Conservation (phyloP, 2,113 vertebrate species). For the Pipra filicauda region DNA sequence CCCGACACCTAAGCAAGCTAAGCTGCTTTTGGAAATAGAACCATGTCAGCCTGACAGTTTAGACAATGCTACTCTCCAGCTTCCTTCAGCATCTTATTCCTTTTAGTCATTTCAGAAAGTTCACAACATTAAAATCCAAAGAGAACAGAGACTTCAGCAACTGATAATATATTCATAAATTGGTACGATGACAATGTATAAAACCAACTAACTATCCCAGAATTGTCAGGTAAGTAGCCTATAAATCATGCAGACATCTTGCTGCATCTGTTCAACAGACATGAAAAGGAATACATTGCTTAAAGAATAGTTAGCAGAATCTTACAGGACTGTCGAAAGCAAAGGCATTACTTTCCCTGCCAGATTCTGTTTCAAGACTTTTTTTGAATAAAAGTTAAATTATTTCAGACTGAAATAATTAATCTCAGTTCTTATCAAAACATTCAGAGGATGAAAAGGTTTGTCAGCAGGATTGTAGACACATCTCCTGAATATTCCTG, state of each 20-base stretch:
- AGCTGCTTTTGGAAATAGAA: conserved; percentile 12
- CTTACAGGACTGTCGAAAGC: neutral
- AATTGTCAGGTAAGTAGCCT: neutral
- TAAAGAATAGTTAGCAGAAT: conserved; percentile 13
- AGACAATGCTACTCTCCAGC: neutral
- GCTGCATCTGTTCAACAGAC: conserved; percentile 25
- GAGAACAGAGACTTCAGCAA: conserved; percentile 27
- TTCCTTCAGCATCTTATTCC: neutral
- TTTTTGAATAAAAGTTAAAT: conserved; percentile 30
- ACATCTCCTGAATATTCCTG: neutral
- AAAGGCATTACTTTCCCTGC: conserved; percentile 48
- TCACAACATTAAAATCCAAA: neutral
- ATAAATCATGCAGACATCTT: conserved; percentile 55
- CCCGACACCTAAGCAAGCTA: neutral
- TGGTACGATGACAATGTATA: neutral
- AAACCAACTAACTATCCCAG: conserved; percentile 14
- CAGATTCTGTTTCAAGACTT: conserved; percentile 28
- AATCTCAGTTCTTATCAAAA: neutral
- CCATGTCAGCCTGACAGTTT: neutral
- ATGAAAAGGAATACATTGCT: conserved; percentile 28
- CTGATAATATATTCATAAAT: conserved; percentile 53
- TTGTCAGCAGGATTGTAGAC: neutral
- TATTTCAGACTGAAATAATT: neutral
- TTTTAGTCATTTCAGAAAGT: neutral
- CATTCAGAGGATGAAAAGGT: neutral